A percentile compares a stretch with the other conserved stretches of the same genome.
Conservation (phyloP, 2,113 vertebrate species). For the Cervus canadensis region DNA sequence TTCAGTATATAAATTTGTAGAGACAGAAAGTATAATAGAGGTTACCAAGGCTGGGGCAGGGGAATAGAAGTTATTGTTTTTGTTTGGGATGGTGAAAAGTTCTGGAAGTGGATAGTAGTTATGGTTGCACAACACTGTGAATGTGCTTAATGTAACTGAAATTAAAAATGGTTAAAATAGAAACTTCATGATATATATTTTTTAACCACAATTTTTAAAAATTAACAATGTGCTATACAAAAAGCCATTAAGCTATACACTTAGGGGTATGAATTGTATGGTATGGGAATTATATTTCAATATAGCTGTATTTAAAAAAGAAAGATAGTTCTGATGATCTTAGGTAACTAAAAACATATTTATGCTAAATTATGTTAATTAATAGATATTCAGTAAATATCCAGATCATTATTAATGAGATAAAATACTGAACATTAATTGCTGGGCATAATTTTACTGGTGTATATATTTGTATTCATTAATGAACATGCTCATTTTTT, state of each 20-base stretch:
- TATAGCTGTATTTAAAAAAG: background rate
- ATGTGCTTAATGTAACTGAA: background rate
- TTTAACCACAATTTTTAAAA: background rate
- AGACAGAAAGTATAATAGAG: background rate
- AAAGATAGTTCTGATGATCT: background rate
- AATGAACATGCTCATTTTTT: background rate
- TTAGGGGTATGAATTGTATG: background rate
- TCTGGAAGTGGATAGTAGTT: background rate
- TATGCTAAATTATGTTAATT: background rate
- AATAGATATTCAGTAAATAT: background rate
- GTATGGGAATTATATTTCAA: background rate
- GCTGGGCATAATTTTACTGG: background rate
- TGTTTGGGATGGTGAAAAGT: background rate
- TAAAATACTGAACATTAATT: background rate
- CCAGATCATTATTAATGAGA: background rate
- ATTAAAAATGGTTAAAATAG: background rate
- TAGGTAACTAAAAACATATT: background rate
- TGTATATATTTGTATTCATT: background rate
- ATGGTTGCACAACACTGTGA: background rate
- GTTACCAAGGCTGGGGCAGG: background rate
- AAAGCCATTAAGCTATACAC: background rate
- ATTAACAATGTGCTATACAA: background rate
- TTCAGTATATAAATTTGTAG: background rate
- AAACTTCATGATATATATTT: background rate
- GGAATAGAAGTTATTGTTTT: background rate